phyloP scores from a whole-genome alignment of 1,140 invertebrate genomes.

The Dendrolimus punctatus region DNA sequence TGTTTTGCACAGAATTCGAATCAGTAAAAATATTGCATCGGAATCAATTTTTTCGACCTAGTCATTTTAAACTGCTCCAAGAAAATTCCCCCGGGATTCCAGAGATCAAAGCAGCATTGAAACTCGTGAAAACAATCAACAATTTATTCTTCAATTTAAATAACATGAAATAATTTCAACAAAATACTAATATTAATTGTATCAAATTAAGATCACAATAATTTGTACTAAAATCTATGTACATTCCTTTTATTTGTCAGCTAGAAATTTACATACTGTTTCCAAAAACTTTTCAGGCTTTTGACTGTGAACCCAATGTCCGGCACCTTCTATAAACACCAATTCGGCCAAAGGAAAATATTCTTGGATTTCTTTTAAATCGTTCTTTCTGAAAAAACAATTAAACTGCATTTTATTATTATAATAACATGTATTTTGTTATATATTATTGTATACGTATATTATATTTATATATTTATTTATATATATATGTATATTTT shows the following conservation, averaged over 20 bases:
- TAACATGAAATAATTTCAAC: too few relatives aligned
- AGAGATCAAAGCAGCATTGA: background rate
- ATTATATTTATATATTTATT: too few relatives aligned
- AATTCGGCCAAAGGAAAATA: slow-evolving; percentile 86
- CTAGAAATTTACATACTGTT: slow-evolving; percentile 69
- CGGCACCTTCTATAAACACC: slow-evolving; percentile 82
- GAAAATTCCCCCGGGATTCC: too few relatives aligned
- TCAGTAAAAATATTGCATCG: too few relatives aligned
- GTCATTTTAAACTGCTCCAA: too few relatives aligned
- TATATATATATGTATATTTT: too few relatives aligned
- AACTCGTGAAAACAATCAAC: background rate
- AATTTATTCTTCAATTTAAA: background rate
- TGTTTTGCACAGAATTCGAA: too few relatives aligned
- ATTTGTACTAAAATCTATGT: slow-evolving; percentile 14
- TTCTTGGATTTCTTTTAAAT: slow-evolving; percentile 78
- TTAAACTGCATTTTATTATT: background rate
- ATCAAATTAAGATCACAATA: slow-evolving; percentile 9
- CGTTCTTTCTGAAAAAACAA: slow-evolving; percentile 70
- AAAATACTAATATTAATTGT: too few relatives aligned
- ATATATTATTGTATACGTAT: too few relatives aligned
- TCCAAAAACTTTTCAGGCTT: slow-evolving; percentile 87
- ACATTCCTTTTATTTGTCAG: slow-evolving; percentile 39
- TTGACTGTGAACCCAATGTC: slow-evolving; percentile 95
- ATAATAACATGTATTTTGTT: too few relatives aligned
- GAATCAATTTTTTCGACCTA: too few relatives aligned